These are phyloP conservation scores for Nomada goodeniana DNA, from an alignment of 2,888 invertebrate genomes.

Conservation along the genomic window DNA sequence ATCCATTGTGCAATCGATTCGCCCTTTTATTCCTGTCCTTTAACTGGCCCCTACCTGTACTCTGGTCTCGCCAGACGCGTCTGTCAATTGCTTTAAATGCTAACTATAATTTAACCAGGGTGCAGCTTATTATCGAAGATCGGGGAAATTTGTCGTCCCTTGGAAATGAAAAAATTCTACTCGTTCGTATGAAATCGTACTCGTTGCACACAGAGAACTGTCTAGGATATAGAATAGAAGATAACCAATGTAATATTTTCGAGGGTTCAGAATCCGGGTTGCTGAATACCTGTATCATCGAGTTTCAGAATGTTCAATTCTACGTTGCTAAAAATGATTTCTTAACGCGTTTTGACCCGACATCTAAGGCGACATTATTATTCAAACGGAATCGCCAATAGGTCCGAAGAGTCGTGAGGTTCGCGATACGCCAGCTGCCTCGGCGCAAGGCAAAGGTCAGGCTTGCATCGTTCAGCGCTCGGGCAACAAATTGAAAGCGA, in stretches of 20 bases:
- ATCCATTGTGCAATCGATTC: slow-evolving; percentile 60
- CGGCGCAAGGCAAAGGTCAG: slow-evolving; percentile 50
- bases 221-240: too few species aligned
- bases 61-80: slow-evolving; percentile 10
- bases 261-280: too few species aligned
- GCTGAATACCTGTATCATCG: too few species aligned
- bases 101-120: not conserved
- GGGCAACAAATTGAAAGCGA: slow-evolving; percentile 53
- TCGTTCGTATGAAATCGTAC: too few species aligned
- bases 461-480: slow-evolving; percentile 25
- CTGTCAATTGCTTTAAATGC: not conserved
- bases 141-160: not conserved
- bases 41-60: slow-evolving; percentile 8
- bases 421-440: slow-evolving; percentile 32
- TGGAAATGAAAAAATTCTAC: too few species aligned
- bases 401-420: slow-evolving; percentile 15
- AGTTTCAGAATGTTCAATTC: too few species aligned
- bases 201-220: too few species aligned
- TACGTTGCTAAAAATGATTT: not conserved
- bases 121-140: too few species aligned
- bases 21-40: slow-evolving; percentile 44
- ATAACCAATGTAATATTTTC: too few species aligned
- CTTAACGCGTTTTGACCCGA: not conserved
- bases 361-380: not conserved
- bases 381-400: slow-evolving; percentile 18